Conservation (phyloP, 2,888 invertebrate species). For the Pherbina coryleti region DNA sequence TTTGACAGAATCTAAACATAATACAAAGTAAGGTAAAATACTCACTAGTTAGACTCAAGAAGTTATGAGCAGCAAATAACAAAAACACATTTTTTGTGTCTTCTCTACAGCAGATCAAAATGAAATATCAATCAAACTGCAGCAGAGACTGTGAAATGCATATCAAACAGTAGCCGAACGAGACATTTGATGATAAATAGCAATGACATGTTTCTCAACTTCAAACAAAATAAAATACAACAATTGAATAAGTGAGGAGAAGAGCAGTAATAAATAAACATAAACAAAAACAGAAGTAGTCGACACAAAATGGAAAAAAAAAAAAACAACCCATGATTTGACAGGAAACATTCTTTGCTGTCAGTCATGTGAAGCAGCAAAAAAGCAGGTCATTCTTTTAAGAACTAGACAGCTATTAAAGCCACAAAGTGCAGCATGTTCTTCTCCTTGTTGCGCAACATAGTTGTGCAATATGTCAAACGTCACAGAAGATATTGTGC, state of each 20-base stretch:
- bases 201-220: too few relatives aligned
- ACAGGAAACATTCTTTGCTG: constrained; percentile 14
- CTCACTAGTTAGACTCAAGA: too few relatives aligned
- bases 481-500: neutral
- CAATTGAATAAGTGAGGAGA: neutral
- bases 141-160: too few relatives aligned
- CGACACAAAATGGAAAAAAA: neutral
- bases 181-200: too few relatives aligned
- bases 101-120: too few relatives aligned
- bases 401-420: neutral
- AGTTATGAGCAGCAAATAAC: too few relatives aligned
- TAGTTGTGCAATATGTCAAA: constrained; percentile 22
- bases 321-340: neutral
- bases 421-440: constrained; percentile 3
- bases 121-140: too few relatives aligned
- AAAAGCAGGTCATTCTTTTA: neutral
- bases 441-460: neutral
- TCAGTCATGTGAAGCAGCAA: constrained; percentile 7
- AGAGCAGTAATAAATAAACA: neutral
- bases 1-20: too few relatives aligned
- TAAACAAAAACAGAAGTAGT: neutral
- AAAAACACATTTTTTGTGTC: too few relatives aligned
- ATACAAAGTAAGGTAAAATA: too few relatives aligned
- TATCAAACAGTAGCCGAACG: too few relatives aligned
- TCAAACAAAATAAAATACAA: neutral